phyloP scores from a whole-genome alignment of 2,888 invertebrate species.

The Athalia circularis region DNA sequence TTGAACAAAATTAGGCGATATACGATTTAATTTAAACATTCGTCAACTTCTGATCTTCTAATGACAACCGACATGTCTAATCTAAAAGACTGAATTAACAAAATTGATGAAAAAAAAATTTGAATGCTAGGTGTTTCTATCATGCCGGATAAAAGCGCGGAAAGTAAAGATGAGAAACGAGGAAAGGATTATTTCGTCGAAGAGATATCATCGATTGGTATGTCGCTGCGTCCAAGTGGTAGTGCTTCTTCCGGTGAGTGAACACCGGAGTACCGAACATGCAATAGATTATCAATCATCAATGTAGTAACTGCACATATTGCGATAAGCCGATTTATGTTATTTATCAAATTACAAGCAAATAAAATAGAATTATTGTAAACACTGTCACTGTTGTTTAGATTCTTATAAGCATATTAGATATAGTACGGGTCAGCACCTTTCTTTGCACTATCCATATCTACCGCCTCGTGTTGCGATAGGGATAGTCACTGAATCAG shows the following conservation, averaged over 20 bases:
- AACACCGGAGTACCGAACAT: not conserved
- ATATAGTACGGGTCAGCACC: not conserved
- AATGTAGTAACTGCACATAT: not conserved
- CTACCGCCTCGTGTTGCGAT: not conserved
- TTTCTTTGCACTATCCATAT: constrained; percentile 5
- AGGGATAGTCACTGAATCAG: not conserved
- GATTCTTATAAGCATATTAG: constrained; percentile 5
- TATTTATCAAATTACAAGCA: constrained; percentile 1
- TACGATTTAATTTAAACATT: not conserved
- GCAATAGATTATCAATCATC: not conserved
- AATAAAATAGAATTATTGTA: not conserved
- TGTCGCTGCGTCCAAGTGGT: constrained; percentile 84
- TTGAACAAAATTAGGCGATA: not conserved
- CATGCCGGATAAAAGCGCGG: constrained; percentile 71
- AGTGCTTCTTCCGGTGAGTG: constrained; percentile 85
- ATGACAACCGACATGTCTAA: not conserved
- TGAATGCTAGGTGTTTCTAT: constrained; percentile 48
- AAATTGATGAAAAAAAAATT: not conserved
- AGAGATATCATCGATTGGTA: constrained; percentile 91
- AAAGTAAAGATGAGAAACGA: constrained; percentile 67
- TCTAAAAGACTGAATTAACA: not conserved
- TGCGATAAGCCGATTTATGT: not conserved
- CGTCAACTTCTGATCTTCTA: not conserved
- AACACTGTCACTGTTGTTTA: too few relatives aligned
- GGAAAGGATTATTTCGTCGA: constrained; percentile 70